These are phyloP conservation scores for Nannoperca australis DNA, from an alignment of 2,797 vertebrate species.

Conservation along the genomic window DNA sequence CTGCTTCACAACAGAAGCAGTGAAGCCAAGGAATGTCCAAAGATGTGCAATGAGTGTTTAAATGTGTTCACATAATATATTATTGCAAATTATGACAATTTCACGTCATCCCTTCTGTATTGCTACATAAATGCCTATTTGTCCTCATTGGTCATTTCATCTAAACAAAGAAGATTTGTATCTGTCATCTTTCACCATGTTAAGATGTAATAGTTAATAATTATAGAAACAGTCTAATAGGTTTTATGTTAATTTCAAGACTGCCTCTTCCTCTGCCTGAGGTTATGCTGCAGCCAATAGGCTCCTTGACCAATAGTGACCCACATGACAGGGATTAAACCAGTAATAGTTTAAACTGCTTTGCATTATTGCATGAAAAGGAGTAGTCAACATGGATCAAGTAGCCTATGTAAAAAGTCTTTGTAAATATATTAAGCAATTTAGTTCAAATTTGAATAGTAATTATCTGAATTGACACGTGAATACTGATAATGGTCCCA, in stretches of 20 bases:
- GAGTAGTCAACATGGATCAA: constrained; percentile 38
- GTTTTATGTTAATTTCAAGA: constrained; percentile 4
- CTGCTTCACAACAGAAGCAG: not conserved
- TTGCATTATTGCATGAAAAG: constrained; percentile 56
- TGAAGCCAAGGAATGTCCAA: not conserved
- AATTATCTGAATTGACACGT: not conserved
- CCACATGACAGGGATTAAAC: constrained; percentile 59
- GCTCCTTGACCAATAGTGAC: constrained; percentile 32
- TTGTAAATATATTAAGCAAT: not conserved
- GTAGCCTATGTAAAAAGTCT: constrained; percentile 17
- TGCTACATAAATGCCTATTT: too few relatives aligned
- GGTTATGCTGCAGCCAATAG: constrained; percentile 8
- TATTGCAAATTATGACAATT: not conserved
- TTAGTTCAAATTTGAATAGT: constrained; percentile 9
- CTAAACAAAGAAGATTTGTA: not conserved
- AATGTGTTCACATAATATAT: not conserved
- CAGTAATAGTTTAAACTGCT: constrained; percentile 62
- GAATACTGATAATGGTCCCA: not conserved
- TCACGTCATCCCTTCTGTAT: not conserved
- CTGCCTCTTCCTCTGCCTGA: constrained; percentile 14
- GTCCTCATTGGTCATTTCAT: not conserved
- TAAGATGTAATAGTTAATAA: not conserved
- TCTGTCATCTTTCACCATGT: not conserved
- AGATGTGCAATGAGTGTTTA: too few relatives aligned
- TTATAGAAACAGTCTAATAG: not conserved